phyloP scores from a whole-genome alignment of 1,140 invertebrate genomes.

The Scaptomyza hsui region DNA sequence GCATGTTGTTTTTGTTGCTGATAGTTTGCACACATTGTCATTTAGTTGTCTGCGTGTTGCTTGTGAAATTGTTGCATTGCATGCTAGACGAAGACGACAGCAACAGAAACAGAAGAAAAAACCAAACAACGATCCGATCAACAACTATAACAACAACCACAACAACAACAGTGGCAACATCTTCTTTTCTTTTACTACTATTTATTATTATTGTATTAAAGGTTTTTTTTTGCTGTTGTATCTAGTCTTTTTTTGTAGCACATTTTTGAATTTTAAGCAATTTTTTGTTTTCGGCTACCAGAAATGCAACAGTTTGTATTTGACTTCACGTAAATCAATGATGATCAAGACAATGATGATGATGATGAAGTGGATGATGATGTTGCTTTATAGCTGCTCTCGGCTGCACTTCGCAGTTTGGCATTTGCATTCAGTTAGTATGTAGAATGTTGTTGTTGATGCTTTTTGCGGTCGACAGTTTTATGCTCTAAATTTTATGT shows the following conservation, averaged over 20 bases:
- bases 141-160: slow-evolving; percentile 21
- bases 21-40: slow-evolving; percentile 77
- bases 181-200: slow-evolving; percentile 74
- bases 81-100: slow-evolving; percentile 54
- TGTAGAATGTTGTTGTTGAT: slow-evolving; percentile 40
- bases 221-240: slow-evolving; percentile 26
- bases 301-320: slow-evolving; percentile 71
- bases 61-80: slow-evolving; percentile 81
- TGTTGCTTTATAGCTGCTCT: slow-evolving; percentile 15
- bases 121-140: slow-evolving; percentile 60
- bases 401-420: slow-evolving; percentile 69
- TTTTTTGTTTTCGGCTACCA: slow-evolving; percentile 51
- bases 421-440: slow-evolving; percentile 70
- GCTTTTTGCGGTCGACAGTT: slow-evolving; percentile 62
- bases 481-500: slow-evolving; percentile 81
- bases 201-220: slow-evolving; percentile 55
- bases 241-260: slow-evolving; percentile 26
- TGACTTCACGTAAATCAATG: slow-evolving; percentile 72
- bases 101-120: slow-evolving; percentile 11
- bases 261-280: slow-evolving; percentile 53
- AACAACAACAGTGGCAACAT: slow-evolving; percentile 57
- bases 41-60: slow-evolving; percentile 78
- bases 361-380: slow-evolving; percentile 31
- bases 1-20: slow-evolving; percentile 48
- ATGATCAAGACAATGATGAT: slow-evolving; percentile 49